These are phyloP conservation scores for Nemotelus pantherinus DNA, from an alignment of 2,888 invertebrate species.

Conservation along the genomic window DNA sequence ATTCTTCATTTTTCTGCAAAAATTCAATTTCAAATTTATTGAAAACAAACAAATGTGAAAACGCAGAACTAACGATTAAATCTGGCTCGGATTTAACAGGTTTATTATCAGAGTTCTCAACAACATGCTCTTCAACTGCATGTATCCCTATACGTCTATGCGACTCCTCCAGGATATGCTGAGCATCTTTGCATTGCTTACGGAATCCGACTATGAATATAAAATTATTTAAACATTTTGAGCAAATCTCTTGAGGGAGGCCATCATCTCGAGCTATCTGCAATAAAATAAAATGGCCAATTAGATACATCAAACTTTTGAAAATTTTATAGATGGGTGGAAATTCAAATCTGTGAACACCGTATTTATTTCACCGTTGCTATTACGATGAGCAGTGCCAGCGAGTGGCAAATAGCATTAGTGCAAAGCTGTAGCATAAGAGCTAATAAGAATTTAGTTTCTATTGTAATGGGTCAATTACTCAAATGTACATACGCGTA, in stretches of 20 bases:
- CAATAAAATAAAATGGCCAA: neutral
- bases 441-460: too few species aligned
- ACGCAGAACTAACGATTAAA: neutral
- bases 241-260: slow-evolving; percentile 42
- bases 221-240: slow-evolving; percentile 38
- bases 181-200: slow-evolving; percentile 23
- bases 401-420: too few species aligned
- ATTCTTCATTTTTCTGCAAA: slow-evolving; percentile 3
- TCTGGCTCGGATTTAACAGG: neutral
- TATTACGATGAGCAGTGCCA: too few species aligned
- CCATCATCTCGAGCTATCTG: slow-evolving; percentile 41
- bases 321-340: too few species aligned
- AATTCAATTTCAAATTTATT: too few species aligned
- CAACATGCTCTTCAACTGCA: neutral
- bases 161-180: neutral
- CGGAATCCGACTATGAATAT: slow-evolving; percentile 25
- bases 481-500: too few species aligned
- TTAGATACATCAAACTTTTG: too few species aligned
- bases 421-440: too few species aligned
- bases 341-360: too few species aligned
- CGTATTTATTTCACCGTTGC: too few species aligned
- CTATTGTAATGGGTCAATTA: too few species aligned
- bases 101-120: neutral
- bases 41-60: neutral
- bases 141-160: neutral